Percentiles rank a stretch among this genome's conserved stretches.
These are phyloP conservation scores for Drosophila nr. fundita DNA, from an alignment of 2,888 invertebrate species.

Conservation along the genomic window DNA sequence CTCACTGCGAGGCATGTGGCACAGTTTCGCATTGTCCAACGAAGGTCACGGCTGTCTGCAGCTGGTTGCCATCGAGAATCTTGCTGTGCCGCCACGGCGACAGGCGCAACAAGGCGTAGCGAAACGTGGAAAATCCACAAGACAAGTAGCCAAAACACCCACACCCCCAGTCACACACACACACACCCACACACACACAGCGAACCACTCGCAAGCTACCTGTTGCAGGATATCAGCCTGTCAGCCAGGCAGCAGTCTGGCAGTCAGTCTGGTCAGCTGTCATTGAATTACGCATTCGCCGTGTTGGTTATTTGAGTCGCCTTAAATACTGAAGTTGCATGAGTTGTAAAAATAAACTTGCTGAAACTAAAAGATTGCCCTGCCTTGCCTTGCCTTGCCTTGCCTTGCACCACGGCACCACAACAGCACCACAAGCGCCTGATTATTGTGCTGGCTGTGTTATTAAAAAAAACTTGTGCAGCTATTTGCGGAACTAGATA, in stretches of 20 bases:
- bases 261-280: conserved; percentile 24
- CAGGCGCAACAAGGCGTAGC: conserved; percentile 45
- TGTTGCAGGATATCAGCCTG: conserved; percentile 46
- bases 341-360: conserved; percentile 6
- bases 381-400: not conserved
- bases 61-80: conserved; percentile 39
- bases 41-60: conserved; percentile 54
- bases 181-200: not conserved
- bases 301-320: conserved; percentile 5
- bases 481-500: not conserved
- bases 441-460: conserved; percentile 1
- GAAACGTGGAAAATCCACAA: conserved; percentile 47
- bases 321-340: not conserved
- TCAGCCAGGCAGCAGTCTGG: not conserved
- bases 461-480: conserved; percentile 27
- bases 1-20: conserved; percentile 44
- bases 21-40: conserved; percentile 58
- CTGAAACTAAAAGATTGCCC: not conserved
- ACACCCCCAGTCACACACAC: not conserved
- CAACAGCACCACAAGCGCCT: not conserved
- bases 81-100: conserved; percentile 14
- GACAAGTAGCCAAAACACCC: conserved; percentile 23
- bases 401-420: not conserved
- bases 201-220: conserved; percentile 25
- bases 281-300: conserved; percentile 43